Conservation (phyloP, 2,113 vertebrate species). For the Helogale parvula region DNA sequence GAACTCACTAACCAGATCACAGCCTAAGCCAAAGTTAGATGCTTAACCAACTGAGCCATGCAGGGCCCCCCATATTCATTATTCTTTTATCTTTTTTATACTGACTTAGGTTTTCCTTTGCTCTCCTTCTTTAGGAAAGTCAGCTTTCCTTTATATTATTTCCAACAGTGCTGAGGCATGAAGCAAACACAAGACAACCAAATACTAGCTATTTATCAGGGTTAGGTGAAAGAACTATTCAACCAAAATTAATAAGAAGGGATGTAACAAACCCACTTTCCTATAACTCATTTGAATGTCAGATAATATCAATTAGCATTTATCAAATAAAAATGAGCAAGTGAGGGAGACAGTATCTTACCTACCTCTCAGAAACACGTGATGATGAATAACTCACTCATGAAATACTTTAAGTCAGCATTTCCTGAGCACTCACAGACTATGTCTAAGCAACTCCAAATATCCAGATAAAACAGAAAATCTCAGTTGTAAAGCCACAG, state of each 20-base stretch:
- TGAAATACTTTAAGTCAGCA: slow-evolving; percentile 47
- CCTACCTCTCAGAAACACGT: neutral
- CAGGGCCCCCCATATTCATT: neutral
- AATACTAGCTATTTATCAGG: slow-evolving; percentile 43
- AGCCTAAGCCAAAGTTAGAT: too few species aligned
- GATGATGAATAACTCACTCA: slow-evolving; percentile 53
- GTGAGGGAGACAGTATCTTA: slow-evolving; percentile 54
- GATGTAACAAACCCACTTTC: slow-evolving; percentile 47
- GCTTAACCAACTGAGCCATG: too few species aligned
- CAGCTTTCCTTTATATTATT: neutral
- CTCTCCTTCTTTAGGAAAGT: slow-evolving; percentile 13
- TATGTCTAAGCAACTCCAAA: neutral
- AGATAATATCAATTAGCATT: slow-evolving; percentile 70
- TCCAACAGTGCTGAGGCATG: neutral
- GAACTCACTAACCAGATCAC: too few species aligned
- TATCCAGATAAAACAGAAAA: neutral
- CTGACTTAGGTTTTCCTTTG: neutral
- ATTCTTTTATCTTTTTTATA: neutral
- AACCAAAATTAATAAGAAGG: slow-evolving; percentile 65
- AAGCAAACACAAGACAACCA: slow-evolving; percentile 34
- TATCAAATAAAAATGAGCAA: slow-evolving; percentile 57
- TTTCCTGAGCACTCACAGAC: slow-evolving; percentile 2
- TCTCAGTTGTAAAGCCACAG: neutral
- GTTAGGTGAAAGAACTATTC: slow-evolving; percentile 44
- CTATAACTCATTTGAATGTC: slow-evolving; percentile 57